Evolutionary conservation across 2,888 invertebrate species (phyloP).

Genomic region (Cheilosia variabilis): DNA sequence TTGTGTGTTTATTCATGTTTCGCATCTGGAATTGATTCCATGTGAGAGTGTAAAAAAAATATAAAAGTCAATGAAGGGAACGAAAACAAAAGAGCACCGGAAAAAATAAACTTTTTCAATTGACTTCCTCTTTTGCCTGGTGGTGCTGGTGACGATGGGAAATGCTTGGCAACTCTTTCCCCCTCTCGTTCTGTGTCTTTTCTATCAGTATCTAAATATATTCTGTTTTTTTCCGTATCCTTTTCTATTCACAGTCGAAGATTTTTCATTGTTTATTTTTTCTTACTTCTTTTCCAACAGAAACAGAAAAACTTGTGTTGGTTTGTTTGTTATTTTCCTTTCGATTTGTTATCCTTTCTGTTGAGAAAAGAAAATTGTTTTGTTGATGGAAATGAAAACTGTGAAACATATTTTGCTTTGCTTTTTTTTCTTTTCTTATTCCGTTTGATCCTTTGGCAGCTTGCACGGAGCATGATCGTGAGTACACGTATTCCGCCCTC

Average conservation of each 20-base stretch:
- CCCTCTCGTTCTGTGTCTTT: constrained; percentile 27
- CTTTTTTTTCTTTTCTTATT: constrained; percentile 73
- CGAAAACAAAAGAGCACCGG: constrained; percentile 25
- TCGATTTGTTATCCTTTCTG: constrained; percentile 62
- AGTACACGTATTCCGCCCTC: constrained; percentile 85
- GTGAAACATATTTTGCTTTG: constrained; percentile 71
- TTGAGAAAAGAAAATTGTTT: constrained; percentile 70
- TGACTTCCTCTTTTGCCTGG: constrained; percentile 46
- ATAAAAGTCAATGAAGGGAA: constrained; percentile 43
- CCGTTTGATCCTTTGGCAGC: constrained; percentile 85
- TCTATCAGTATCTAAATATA: constrained; percentile 29
- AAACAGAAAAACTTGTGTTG: constrained; percentile 57
- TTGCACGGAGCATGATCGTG: constrained; percentile 96
- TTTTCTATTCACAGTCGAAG: constrained; percentile 29
- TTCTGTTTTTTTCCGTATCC: constrained; percentile 27
- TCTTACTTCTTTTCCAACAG: constrained; percentile 28
- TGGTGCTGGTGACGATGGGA: constrained; percentile 32
- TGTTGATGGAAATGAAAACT: constrained; percentile 67
- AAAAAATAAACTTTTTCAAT: constrained; percentile 61
- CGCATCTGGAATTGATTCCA: constrained; percentile 57
- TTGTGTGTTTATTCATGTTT: constrained; percentile 65
- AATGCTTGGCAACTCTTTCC: constrained; percentile 38
- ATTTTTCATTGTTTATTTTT: constrained; percentile 23
- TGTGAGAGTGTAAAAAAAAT: constrained; percentile 25
- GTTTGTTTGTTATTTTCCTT: constrained; percentile 50